Conservation (phyloP, 2,797 vertebrate genomes). For the Sciurus carolinensis region DNA sequence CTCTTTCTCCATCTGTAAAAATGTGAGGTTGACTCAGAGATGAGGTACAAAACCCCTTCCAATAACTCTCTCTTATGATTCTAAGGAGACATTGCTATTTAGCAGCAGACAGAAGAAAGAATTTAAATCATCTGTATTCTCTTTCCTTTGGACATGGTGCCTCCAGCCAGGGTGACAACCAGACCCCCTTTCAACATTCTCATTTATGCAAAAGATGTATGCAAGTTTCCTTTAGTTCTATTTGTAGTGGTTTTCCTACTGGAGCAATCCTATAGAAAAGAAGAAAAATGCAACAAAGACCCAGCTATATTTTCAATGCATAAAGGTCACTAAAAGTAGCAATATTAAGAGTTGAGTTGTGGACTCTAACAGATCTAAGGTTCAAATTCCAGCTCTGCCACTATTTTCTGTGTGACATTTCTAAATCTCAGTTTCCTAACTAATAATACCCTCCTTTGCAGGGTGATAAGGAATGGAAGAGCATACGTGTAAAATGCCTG, state of each 20-base stretch:
- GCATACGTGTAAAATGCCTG: neutral
- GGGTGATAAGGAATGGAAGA: neutral
- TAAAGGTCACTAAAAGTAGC: constrained; percentile 23
- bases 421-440: constrained; percentile 63
- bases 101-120: neutral
- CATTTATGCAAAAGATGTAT: constrained; percentile 76
- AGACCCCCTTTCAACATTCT: constrained; percentile 68
- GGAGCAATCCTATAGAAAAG: constrained; percentile 55
- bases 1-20: constrained; percentile 51
- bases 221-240: constrained; percentile 64
- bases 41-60: constrained; percentile 26
- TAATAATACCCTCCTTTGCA: neutral
- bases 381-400: constrained; percentile 35
- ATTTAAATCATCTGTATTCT: neutral
- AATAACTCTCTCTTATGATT: neutral
- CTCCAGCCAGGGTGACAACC: constrained; percentile 45
- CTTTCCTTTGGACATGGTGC: neutral
- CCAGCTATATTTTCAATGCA: neutral
- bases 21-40: constrained; percentile 22
- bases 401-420: constrained; percentile 52
- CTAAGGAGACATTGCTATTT: neutral
- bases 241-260: constrained; percentile 49
- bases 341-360: neutral
- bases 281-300: neutral
- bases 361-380: neutral